Evolutionary conservation across 2,113 vertebrate species (phyloP).

Genomic region (Oryzias woworae): DNA sequence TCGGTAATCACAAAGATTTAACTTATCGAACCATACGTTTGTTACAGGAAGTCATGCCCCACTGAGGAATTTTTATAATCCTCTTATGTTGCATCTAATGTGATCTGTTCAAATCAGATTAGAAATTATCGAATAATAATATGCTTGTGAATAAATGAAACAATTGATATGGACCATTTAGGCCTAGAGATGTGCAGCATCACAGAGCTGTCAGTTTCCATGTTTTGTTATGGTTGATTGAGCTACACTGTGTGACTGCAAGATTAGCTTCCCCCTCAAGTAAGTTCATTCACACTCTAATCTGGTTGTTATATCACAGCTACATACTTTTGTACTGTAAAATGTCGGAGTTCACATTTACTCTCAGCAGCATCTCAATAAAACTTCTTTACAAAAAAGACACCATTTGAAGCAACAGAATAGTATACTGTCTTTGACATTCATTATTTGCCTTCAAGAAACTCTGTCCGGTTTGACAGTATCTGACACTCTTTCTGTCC

Average conservation of each 20-base stretch:
- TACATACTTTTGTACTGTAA: background rate
- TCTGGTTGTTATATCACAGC: background rate
- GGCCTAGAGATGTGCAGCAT: too few species aligned
- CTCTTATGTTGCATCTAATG: background rate
- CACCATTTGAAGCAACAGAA: too few species aligned
- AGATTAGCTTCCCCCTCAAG: background rate
- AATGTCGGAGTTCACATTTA: background rate
- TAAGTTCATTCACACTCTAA: conserved; percentile 1
- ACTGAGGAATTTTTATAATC: background rate
- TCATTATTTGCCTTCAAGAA: background rate
- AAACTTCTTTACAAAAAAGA: too few species aligned
- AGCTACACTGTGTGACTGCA: background rate
- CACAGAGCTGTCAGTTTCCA: too few species aligned
- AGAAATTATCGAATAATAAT: too few species aligned
- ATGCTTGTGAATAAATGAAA: background rate
- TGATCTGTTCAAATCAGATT: background rate
- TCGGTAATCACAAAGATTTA: background rate
- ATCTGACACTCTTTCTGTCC: background rate
- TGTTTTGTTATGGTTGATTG: too few species aligned
- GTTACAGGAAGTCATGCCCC: background rate
- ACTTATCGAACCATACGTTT: background rate
- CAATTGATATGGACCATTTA: too few species aligned
- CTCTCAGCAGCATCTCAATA: too few species aligned
- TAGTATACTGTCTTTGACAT: too few species aligned
- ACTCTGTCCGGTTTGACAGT: background rate